These are phyloP conservation scores for Mimachlamys varia DNA, from an alignment of 2,888 invertebrate genomes.

Conservation along the genomic window DNA sequence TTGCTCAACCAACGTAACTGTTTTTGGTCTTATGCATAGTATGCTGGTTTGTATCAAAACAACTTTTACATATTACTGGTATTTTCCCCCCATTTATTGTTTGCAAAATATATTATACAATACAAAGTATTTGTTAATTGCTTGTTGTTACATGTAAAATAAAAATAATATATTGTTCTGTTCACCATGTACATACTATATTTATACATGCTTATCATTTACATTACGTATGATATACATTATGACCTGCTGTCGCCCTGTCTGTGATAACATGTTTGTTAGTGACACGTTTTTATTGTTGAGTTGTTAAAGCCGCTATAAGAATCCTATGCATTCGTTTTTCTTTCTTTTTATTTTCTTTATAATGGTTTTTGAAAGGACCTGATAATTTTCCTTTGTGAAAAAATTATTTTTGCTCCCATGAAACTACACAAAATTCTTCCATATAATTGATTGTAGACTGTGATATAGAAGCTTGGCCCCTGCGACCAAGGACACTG, in stretches of 20 bases:
- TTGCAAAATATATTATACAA: constrained; percentile 18
- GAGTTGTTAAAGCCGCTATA: constrained; percentile 28
- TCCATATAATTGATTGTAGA: background rate
- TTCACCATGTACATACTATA: background rate
- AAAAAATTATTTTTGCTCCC: background rate
- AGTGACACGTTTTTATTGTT: background rate
- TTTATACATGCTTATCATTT: constrained; percentile 31
- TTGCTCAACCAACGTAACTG: background rate
- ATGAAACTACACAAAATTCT: background rate
- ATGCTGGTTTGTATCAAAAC: background rate
- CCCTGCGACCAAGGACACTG: background rate
- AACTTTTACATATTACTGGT: constrained; percentile 14
- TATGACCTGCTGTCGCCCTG: background rate
- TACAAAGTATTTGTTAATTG: constrained; percentile 36
- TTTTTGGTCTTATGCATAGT: background rate
- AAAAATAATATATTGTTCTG: constrained; percentile 28
- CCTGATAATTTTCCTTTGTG: background rate
- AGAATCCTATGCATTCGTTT: background rate
- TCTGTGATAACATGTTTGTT: constrained; percentile 16
- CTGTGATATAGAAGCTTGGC: background rate
- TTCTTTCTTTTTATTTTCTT: background rate
- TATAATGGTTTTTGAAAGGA: background rate
- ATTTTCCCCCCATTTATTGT: constrained; percentile 6
- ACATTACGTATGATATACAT: background rate
- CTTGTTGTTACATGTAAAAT: constrained; percentile 16